A percentile compares a stretch with the other conserved stretches of the same genome.
Conservation (phyloP, 1,140 invertebrate genomes). For the Oscheius sp. region DNA sequence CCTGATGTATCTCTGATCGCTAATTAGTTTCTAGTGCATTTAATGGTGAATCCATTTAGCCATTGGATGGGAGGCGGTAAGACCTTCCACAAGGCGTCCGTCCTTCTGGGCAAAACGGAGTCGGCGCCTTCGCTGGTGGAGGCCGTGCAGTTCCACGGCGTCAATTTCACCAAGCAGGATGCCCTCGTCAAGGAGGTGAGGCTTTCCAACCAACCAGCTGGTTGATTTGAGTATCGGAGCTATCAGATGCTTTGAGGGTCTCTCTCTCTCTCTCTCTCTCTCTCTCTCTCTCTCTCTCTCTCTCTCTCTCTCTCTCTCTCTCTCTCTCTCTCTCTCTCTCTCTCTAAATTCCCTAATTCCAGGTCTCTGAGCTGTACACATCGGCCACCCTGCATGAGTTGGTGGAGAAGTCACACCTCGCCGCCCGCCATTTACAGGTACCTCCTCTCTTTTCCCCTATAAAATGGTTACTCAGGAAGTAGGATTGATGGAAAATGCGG, state of each 20-base stretch:
- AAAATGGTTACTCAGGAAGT: conserved; percentile 46
- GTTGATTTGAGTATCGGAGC: no score
- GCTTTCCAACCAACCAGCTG: no score
- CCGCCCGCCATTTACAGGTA: conserved; percentile 52
- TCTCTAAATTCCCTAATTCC: no score
- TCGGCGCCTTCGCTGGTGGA: conserved; percentile 41
- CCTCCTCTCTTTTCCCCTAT: conserved; percentile 24
- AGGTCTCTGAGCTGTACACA: conserved; percentile 50
- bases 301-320: no score
- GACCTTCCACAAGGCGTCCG: conserved; percentile 31
- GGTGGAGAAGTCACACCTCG: conserved; percentile 48
- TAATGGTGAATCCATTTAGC: neutral
- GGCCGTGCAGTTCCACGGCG: conserved; percentile 52
- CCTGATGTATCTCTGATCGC: no score
- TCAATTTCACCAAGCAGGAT: conserved; percentile 48
- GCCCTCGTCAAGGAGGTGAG: conserved; percentile 49
- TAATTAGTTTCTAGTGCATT: no score
- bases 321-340: no score
- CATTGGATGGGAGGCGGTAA: conserved; percentile 16
- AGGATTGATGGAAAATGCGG: conserved; percentile 51
- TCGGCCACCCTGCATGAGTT: conserved; percentile 50
- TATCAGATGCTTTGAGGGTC: no score
- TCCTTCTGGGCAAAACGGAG: conserved; percentile 19
- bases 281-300: no score
- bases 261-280: no score